Conservation (phyloP, 2,113 vertebrate genomes). For the Laterallus jamaicensis region DNA sequence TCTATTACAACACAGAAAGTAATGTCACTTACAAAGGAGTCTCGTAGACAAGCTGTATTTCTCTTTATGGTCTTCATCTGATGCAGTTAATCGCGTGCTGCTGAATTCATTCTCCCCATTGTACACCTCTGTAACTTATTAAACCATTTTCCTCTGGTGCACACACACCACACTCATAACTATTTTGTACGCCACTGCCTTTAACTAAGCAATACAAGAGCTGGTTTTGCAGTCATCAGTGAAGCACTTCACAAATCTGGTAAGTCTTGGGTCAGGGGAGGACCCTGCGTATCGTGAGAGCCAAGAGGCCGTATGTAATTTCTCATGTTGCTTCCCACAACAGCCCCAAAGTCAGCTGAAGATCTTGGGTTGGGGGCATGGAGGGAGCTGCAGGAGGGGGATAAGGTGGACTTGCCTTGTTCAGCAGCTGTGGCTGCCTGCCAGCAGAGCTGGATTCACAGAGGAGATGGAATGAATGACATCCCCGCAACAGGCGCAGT, state of each 20-base stretch:
- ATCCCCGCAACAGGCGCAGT: rapidly evolving
- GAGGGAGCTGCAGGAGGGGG: not conserved
- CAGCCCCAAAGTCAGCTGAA: rapidly evolving
- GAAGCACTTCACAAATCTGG: not conserved
- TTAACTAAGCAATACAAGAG: not conserved
- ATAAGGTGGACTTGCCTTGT: not conserved
- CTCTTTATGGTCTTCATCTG: not conserved
- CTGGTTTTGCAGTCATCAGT: not conserved
- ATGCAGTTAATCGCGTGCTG: not conserved
- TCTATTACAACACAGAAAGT: not conserved
- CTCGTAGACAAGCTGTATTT: not conserved
- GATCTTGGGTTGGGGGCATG: not conserved
- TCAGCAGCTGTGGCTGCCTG: rapidly evolving
- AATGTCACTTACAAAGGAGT: not conserved
- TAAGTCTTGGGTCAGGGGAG: rapidly evolving
- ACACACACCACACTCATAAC: not conserved
- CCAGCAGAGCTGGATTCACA: rapidly evolving
- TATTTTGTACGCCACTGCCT: not conserved
- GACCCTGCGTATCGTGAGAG: too few relatives aligned
- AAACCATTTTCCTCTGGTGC: not conserved
- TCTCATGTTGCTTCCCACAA: not conserved
- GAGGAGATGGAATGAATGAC: not conserved
- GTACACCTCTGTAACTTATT: not conserved
- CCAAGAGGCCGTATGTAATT: rapidly evolving
- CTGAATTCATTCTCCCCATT: not conserved